Conservation (phyloP, 2,888 invertebrate genomes). For the Philereme transversata region DNA sequence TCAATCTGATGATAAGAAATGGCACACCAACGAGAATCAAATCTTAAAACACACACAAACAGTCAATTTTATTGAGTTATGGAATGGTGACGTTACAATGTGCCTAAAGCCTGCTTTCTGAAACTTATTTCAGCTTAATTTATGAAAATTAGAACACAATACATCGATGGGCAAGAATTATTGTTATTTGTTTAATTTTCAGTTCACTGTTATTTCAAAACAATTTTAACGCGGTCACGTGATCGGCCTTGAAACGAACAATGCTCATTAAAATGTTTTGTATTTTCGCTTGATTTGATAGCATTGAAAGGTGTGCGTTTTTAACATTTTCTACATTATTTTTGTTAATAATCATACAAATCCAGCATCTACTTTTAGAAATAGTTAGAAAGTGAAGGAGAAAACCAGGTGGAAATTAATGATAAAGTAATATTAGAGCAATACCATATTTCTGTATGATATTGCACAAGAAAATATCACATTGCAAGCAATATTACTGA, state of each 20-base stretch:
- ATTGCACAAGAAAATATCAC: constrained; percentile 18
- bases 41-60: constrained; percentile 21
- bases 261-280: constrained; percentile 1
- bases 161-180: too few relatives aligned
- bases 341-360: constrained; percentile 13
- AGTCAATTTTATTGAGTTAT: too few relatives aligned
- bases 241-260: neutral
- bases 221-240: constrained; percentile 14
- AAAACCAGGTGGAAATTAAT: constrained; percentile 11
- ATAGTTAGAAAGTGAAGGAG: constrained; percentile 13
- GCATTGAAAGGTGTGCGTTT: constrained; percentile 10
- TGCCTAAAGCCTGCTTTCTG: too few relatives aligned
- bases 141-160: too few relatives aligned
- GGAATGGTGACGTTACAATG: too few relatives aligned
- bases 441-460: constrained; percentile 10
- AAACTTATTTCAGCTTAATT: too few relatives aligned
- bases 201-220: constrained; percentile 7
- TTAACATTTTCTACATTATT: constrained; percentile 5
- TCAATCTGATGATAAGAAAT: constrained; percentile 24
- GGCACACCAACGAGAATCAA: constrained; percentile 30
- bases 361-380: constrained; percentile 17
- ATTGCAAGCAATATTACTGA: constrained; percentile 25
- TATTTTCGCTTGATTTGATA: constrained; percentile 13
- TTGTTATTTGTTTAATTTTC: neutral
- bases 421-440: constrained; percentile 11